Evolutionary conservation across 2,888 invertebrate genomes (phyloP), one percentile per base, ranked within the genome.

Genomic region (Melinaea marsaeus): DNA sequence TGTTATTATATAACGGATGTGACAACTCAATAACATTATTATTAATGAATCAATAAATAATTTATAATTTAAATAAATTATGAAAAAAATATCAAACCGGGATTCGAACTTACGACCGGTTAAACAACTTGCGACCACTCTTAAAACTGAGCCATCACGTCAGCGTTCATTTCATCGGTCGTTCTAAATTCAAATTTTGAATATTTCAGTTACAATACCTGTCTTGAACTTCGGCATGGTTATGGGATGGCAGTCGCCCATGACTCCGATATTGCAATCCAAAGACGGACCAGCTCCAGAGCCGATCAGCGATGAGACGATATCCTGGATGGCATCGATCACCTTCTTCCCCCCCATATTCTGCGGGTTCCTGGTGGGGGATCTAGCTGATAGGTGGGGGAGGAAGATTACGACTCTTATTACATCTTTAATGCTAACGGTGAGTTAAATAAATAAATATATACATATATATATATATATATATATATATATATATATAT

Each of bases 201-300:
- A 7, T 42, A 67, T 77, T 77, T 0, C 84, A 93, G 93, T 91
- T 1, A 92, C 92, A 51, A 81, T 92, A 61, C 90, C 92, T 13
- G 89, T 92, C 7, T 77, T 93, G 60, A 91, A 90, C 76, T 89
- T 92, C 77, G 92, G 93, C 2, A 91, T 91, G 81, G 82, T 91
- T 65, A 86, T 92, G 76, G 93, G 92, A 1, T 93, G 92, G 92
- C 89, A 92, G 70, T 92, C 93, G 0, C 92, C 92, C 2, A 92
- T 92, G 82, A 87, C 92, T 2, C 89, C 91, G 0, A 79, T 91
- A 42, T 85, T 93, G 11, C 86, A 91, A 72, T 81, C 87, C 0
- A 73, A 76, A 0, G 72, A 78, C n/a, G 89, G 92, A 0, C 91
- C 92, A 0, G 85, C 92, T 0, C 91, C 90, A 0, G 83, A 84